Base-by-base conservation (phyloP, 23 tunicate species). In the Trididemnum miniatum region DNA sequence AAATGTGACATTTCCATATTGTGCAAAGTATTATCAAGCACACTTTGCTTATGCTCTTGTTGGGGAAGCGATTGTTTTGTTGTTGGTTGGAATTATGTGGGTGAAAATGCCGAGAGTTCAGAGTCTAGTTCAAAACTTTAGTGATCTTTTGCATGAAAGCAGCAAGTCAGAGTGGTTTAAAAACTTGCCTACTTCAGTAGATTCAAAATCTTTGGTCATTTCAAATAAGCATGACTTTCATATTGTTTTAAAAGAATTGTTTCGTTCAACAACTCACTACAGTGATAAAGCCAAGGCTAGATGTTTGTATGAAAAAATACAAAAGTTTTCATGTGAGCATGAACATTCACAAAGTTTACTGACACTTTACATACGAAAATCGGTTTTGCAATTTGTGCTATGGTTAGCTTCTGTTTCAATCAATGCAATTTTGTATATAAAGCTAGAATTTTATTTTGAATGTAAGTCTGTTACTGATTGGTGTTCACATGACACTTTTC, bases 71-170 rank as follows among this genome's bases (percentile, higher is more conserved):
- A 39, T 72, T 33, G 31, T 83, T 18, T 39, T 88, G 31, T 50
- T 88, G 62, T 51, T 88, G 37, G 31, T 64, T 7, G 93, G 93
- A 77, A 69, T 88, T 35, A 39, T 88, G 33, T 88, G 93, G 93
- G 87, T 76, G 0, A 88, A 88, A 69, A 82, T 88, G 76, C 76
- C 76, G 31, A 71, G n/a, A 9, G 76, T 71, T 33, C 7, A 71
- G 5, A 26, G 9, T 15, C 36, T 71, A 5, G 76, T 71, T 20
- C 36, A 4, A 7, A 20, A 71, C 9, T 71, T 71, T n/a, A 71
- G 76, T n/a, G 38, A 34, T 30, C 44, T 71, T 12, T 37, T 71
- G 36, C 39, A 31, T 71, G 76, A 71, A 71, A 28, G 76, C 31
- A 5, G 37, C 37, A 71, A 31, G 4, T 34, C 37, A 27, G 26